phyloP scores from a whole-genome alignment of 2,113 vertebrate species.

The Passer domesticus region DNA sequence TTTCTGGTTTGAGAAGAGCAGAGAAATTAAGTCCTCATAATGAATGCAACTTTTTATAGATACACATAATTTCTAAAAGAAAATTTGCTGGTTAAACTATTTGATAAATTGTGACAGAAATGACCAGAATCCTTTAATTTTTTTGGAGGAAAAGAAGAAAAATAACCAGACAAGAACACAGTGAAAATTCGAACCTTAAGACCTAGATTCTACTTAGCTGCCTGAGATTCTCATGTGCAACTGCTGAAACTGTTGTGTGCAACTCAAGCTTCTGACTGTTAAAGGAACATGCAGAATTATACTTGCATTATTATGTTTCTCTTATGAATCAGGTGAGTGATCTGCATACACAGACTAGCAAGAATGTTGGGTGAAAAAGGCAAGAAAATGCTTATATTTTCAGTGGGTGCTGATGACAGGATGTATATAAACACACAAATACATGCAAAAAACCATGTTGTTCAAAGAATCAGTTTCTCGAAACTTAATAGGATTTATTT shows the following conservation, averaged over 20 bases:
- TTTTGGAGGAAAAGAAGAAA: not conserved
- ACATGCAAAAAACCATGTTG: fast-evolving
- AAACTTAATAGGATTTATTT: not conserved
- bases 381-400: not conserved
- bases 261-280: not conserved
- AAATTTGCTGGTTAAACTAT: not conserved
- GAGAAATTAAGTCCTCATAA: not conserved
- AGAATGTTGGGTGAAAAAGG: not conserved
- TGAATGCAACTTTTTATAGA: not conserved
- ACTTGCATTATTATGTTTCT: not conserved
- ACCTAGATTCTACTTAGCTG: not conserved
- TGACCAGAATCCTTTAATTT: not conserved
- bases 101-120: not conserved
- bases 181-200: not conserved
- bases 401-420: not conserved
- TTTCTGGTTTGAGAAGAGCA: not conserved
- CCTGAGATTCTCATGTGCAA: not conserved
- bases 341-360: not conserved
- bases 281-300: not conserved
- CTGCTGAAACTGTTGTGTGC: not conserved
- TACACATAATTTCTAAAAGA: not conserved
- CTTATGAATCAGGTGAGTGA: not conserved
- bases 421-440: not conserved
- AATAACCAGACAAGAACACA: not conserved
- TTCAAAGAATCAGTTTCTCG: not conserved